Conservation (phyloP, 1,140 invertebrate genomes). For the Diprion similis region DNA sequence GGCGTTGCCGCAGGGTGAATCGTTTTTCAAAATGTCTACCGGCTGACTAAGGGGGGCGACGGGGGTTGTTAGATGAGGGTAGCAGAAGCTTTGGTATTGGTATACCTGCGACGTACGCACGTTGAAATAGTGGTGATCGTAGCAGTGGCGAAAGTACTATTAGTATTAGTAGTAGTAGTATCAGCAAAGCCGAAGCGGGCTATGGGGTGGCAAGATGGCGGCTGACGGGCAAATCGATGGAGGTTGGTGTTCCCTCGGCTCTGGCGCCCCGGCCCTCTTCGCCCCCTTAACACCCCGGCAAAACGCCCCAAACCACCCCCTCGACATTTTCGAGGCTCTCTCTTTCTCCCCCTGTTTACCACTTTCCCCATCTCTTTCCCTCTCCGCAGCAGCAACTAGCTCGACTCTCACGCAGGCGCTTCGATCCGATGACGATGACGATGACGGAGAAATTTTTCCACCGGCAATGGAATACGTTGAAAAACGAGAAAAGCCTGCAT, state of each 20-base stretch:
- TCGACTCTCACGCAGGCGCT: too few species aligned
- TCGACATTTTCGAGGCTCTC: conserved; percentile 23
- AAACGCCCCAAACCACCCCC: conserved; percentile 33
- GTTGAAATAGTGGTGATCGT: conserved; percentile 1
- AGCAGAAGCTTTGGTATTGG: conserved; percentile 16
- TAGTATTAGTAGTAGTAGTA: too few species aligned
- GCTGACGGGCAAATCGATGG: conserved; percentile 58
- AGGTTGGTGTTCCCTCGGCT: conserved; percentile 55
- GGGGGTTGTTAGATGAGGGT: conserved; percentile 25
- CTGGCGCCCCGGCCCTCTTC: conserved; percentile 41
- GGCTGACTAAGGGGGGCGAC: conserved; percentile 25
- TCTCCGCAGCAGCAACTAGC: conserved; percentile 9
- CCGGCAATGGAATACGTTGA: too few species aligned
- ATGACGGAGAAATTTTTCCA: too few species aligned
- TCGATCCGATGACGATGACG: too few species aligned
- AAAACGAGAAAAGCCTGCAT: too few species aligned
- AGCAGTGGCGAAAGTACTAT: conserved; percentile 30
- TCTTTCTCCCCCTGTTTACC: conserved; percentile 26
- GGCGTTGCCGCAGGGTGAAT: conserved; percentile 52
- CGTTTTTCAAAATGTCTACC: conserved; percentile 60
- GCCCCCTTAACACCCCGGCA: conserved; percentile 2
- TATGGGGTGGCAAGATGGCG: conserved; percentile 58
- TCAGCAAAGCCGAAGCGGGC: conserved; percentile 40
- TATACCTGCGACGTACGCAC: too few species aligned
- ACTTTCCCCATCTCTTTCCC: conserved; percentile 19